A percentile compares a stretch with the other conserved stretches of the same genome.
phyloP scores from a whole-genome alignment of 2,797 vertebrate species.

The Apodemus agrarius region DNA sequence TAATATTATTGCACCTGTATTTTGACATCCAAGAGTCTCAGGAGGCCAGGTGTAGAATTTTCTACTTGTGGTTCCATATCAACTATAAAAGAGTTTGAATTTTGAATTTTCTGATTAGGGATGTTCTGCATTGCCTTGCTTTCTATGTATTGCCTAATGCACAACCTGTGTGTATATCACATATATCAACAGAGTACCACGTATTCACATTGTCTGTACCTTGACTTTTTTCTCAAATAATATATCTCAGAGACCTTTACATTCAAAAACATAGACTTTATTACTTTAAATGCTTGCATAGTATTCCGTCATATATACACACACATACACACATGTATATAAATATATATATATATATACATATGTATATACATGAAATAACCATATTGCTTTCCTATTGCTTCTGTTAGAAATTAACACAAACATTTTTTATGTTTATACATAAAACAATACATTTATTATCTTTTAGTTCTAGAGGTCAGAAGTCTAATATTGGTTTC shows the following conservation, averaged over 20 bases:
- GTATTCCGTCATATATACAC: neutral
- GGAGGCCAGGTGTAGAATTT: neutral
- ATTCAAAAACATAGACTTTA: neutral
- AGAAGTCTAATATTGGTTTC: neutral
- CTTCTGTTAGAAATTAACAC: neutral
- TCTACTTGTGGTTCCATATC: neutral
- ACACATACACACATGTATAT: too few relatives aligned
- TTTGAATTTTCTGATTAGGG: neutral
- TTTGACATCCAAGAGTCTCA: neutral
- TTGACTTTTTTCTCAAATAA: constrained; percentile 28
- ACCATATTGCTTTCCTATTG: neutral
- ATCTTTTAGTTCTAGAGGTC: neutral
- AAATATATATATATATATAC: too few relatives aligned
- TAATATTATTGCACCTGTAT: neutral
- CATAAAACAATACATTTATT: neutral
- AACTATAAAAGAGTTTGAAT: neutral
- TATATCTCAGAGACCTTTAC: neutral
- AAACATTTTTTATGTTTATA: neutral
- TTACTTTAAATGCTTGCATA: neutral
- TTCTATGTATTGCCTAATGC: neutral
- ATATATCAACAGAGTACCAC: neutral
- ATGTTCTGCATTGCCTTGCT: neutral
- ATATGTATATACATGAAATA: neutral
- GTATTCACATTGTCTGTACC: neutral
- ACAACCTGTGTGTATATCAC: neutral